These are phyloP conservation scores for Empidonax alnorum DNA, from an alignment of 2,113 vertebrate genomes.

Conservation along the genomic window DNA sequence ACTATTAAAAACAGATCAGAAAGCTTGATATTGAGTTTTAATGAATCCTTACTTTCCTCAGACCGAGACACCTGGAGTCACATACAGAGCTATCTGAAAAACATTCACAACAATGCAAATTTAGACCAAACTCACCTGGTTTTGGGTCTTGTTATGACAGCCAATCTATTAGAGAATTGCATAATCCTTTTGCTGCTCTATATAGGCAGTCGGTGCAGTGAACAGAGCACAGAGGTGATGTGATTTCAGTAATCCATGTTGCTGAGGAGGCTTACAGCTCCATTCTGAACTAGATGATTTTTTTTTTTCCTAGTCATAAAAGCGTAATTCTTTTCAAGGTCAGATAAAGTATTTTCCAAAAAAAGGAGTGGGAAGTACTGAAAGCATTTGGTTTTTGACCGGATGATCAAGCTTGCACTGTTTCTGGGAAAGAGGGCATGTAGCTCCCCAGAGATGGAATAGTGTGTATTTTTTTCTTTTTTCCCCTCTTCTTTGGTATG, in stretches of 20 bases:
- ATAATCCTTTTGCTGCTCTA: slow-evolving; percentile 38
- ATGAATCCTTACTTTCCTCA: neutral
- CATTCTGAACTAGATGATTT: neutral
- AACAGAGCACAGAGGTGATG: slow-evolving; percentile 26
- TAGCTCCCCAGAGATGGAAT: neutral
- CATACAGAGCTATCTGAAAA: neutral
- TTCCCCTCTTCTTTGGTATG: too few relatives aligned
- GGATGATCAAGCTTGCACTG: neutral
- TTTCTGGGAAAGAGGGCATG: neutral
- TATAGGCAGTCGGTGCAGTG: neutral
- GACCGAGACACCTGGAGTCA: neutral
- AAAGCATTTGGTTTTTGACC: neutral
- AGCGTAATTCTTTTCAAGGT: slow-evolving; percentile 46
- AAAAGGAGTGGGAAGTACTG: neutral
- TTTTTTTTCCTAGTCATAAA: neutral
- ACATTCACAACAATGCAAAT: slow-evolving; percentile 7
- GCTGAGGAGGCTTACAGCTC: slow-evolving; percentile 26
- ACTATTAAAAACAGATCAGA: slow-evolving; percentile 8
- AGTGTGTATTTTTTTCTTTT: neutral
- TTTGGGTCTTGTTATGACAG: slow-evolving; percentile 1
- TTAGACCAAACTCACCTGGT: slow-evolving; percentile 18
- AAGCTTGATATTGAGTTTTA: neutral
- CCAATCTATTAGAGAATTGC: neutral
- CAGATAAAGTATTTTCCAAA: slow-evolving; percentile 5
- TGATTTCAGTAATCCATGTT: slow-evolving; percentile 45